Base-by-base conservation (phyloP, 2,888 invertebrate genomes). In the Pammene aurita region DNA sequence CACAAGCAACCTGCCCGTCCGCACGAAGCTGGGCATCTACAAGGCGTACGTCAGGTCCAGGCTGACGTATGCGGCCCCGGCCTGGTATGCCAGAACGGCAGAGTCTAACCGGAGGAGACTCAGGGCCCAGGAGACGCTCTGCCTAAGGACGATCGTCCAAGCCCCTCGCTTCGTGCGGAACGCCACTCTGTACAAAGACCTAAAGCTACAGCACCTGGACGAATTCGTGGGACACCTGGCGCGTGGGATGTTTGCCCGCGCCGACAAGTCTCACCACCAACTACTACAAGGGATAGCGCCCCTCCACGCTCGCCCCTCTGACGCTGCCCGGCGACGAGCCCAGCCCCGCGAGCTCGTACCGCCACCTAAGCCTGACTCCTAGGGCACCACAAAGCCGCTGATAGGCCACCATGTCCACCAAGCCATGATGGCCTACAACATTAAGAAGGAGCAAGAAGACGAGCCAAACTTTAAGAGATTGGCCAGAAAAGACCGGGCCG, bases 301-400 rank as follows among this genome's bases (percentile, higher is more conserved):
- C 14, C 38, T 56, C 7, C 38, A 56, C 38, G 10, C 55, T 4
- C 42, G 58, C 26, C 58, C 57, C 2, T 41, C 56, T 7, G 42
- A 42, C 1, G 11, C n/a, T 6, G 10, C 6, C 11, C 18, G 48
- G 6, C 1, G 64, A 75, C 76, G 41, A 76, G 77, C 71, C 78
- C 77, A 61, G 76, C 80, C 70, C 76, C 78, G 6, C 2, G 64
- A 54, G 55, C 42, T 64, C 34, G 16, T 18, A 67, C 75, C 62
- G 67, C 69, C 54, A 10, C 5, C 7, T 2, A 5, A 48, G 63
- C 58, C 41, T 7, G 67, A 54, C n/a, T 74, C 77, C 9, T 82
- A 81, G 70, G 80, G 84, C 71, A 81, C 83, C 0, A 81, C 81
- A 46, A 76, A 80, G 77, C 91, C 46, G 9, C 48, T 9, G 48